These are phyloP conservation scores for Cherax quadricarinatus DNA, from an alignment of 1,140 invertebrate species.

Conservation along the genomic window DNA sequence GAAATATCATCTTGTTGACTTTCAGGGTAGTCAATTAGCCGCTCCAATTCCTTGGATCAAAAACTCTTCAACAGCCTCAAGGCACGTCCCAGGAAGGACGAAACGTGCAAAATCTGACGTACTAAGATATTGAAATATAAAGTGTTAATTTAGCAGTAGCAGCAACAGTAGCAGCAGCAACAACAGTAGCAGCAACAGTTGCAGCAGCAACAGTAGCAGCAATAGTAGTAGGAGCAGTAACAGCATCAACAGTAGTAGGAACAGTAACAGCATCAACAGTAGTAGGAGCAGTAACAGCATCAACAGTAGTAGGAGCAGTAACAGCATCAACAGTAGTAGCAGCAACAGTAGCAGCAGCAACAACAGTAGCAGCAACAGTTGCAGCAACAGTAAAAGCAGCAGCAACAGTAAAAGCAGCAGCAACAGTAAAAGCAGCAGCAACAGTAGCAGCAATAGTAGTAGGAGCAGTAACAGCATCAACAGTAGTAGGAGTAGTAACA, in stretches of 20 bases:
- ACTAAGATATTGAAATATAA: background rate
- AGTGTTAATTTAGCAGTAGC: conserved; percentile 5
- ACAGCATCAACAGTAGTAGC: background rate
- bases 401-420: too few species aligned
- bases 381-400: background rate
- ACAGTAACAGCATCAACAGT: background rate
- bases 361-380: background rate
- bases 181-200: background rate
- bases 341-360: conserved; percentile 1
- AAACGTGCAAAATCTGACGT: too few species aligned
- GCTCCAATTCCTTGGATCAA: too few species aligned
- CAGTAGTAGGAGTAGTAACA: background rate
- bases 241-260: background rate
- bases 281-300: background rate
- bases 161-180: conserved; percentile 1
- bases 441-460: too few species aligned
- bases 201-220: background rate
- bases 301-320: background rate
- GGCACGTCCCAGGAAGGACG: too few species aligned
- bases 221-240: too few species aligned
- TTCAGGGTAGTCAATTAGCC: too few species aligned
- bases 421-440: background rate
- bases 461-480: too few species aligned
- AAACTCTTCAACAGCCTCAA: too few species aligned
- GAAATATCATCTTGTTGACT: too few species aligned